These are phyloP conservation scores for Phortica magna DNA, from an alignment of 2,888 invertebrate species.

Conservation along the genomic window DNA sequence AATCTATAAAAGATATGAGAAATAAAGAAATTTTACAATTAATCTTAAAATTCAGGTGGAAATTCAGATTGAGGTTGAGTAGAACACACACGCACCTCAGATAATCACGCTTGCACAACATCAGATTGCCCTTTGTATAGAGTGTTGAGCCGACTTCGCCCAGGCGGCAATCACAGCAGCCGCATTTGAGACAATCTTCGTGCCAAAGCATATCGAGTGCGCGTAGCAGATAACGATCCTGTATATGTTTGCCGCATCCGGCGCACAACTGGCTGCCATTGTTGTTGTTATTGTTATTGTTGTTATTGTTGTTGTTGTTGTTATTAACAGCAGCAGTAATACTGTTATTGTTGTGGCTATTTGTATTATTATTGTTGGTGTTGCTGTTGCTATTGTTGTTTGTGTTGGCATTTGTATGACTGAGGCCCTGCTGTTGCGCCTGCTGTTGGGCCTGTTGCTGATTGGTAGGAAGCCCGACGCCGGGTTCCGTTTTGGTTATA, in stretches of 20 bases:
- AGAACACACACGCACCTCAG: slow-evolving; percentile 83
- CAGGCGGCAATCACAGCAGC: slow-evolving; percentile 97
- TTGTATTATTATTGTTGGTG: slow-evolving; percentile 50
- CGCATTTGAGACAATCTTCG: slow-evolving; percentile 98
- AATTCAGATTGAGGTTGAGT: background rate
- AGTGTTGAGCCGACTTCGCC: slow-evolving; percentile 98
- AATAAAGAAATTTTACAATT: background rate
- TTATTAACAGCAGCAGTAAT: slow-evolving; percentile 59
- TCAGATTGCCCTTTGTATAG: slow-evolving; percentile 96
- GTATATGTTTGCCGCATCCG: slow-evolving; percentile 96
- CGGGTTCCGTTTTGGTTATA: slow-evolving; percentile 87
- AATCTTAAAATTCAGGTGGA: too few species aligned
- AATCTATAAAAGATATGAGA: slow-evolving; percentile 80
- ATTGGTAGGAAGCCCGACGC: slow-evolving; percentile 76
- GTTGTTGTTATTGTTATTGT: slow-evolving; percentile 72
- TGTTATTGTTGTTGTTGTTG: slow-evolving; percentile 56
- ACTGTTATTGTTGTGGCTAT: slow-evolving; percentile 57
- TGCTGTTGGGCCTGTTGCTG: slow-evolving; percentile 57
- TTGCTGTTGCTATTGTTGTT: slow-evolving; percentile 56
- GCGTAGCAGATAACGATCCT: slow-evolving; percentile 92
- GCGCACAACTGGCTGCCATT: slow-evolving; percentile 88
- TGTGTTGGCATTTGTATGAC: slow-evolving; percentile 54
- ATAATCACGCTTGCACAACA: slow-evolving; percentile 97
- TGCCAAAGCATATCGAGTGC: slow-evolving; percentile 98
- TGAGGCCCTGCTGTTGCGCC: slow-evolving; percentile 51